phyloP scores from a whole-genome alignment of 2,888 invertebrate species.

The Zhuqinia jingwanae region DNA sequence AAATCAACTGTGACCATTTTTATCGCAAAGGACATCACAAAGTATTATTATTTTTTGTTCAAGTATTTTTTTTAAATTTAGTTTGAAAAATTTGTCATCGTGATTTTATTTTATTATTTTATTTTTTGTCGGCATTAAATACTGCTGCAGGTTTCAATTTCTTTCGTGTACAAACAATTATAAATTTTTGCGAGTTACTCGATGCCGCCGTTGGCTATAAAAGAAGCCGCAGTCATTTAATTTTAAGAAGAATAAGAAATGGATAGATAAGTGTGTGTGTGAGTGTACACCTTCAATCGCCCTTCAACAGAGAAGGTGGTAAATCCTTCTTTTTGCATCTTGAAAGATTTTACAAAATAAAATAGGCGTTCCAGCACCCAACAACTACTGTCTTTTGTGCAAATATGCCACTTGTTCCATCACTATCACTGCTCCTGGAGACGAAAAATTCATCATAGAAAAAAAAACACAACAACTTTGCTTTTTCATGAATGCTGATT shows the following conservation, averaged over 20 bases:
- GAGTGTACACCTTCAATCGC: constrained; percentile 44
- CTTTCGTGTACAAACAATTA: not conserved
- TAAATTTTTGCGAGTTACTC: not conserved
- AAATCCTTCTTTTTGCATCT: not conserved
- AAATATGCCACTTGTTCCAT: not conserved
- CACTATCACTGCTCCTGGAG: no score
- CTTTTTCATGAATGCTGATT: not conserved
- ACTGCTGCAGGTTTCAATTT: constrained; percentile 8
- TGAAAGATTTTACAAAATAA: not conserved
- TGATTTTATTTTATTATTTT: no score
- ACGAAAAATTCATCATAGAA: no score
- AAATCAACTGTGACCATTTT: not conserved
- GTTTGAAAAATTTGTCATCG: not conserved
- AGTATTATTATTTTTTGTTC: not conserved
- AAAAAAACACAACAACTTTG: no score
- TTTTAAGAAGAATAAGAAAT: not conserved
- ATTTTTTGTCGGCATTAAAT: no score
- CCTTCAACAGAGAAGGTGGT: constrained; percentile 7
- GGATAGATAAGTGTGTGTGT: constrained; percentile 6
- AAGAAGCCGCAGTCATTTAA: not conserved
- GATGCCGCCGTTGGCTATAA: no score
- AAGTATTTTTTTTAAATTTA: not conserved
- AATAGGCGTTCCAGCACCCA: constrained; percentile 56
- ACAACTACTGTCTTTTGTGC: not conserved
- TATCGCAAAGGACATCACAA: constrained; percentile 26